These are phyloP conservation scores for Trididemnum clinides DNA, from an alignment of 23 tunicate species.

Conservation along the genomic window DNA sequence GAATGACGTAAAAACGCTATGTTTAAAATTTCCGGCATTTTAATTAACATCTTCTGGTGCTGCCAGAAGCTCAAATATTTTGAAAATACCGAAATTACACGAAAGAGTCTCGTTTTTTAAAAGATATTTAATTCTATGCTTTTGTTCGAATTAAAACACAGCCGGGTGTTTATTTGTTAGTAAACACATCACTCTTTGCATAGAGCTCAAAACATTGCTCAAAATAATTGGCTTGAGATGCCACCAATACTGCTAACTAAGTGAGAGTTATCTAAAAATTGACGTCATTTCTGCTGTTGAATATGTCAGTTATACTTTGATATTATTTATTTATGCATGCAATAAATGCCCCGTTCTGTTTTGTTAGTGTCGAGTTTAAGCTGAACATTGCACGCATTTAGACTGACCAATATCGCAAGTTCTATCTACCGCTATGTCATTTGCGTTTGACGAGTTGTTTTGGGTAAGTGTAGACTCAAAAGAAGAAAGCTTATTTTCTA, in stretches of 20 bases:
- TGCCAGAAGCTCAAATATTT: background rate
- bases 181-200: background rate
- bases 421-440: too few relatives aligned
- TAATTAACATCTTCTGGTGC: constrained; percentile 3
- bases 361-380: too few relatives aligned
- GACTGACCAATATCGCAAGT: too few relatives aligned
- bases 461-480: too few relatives aligned
- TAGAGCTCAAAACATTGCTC: background rate
- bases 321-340: too few relatives aligned
- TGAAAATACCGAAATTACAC: background rate
- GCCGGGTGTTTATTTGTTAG: constrained; percentile 14
- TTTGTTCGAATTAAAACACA: background rate
- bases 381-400: too few relatives aligned
- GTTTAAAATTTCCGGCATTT: background rate
- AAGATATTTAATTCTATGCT: background rate
- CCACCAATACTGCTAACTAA: background rate
- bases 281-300: too few relatives aligned
- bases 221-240: background rate
- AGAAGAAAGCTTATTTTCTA: too few relatives aligned
- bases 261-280: background rate
- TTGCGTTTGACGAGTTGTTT: too few relatives aligned
- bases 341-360: too few relatives aligned
- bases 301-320: too few relatives aligned
- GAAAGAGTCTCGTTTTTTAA: background rate
- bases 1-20: background rate